Conservation (phyloP, 2,888 invertebrate genomes). For the Phyto melanocephala region DNA sequence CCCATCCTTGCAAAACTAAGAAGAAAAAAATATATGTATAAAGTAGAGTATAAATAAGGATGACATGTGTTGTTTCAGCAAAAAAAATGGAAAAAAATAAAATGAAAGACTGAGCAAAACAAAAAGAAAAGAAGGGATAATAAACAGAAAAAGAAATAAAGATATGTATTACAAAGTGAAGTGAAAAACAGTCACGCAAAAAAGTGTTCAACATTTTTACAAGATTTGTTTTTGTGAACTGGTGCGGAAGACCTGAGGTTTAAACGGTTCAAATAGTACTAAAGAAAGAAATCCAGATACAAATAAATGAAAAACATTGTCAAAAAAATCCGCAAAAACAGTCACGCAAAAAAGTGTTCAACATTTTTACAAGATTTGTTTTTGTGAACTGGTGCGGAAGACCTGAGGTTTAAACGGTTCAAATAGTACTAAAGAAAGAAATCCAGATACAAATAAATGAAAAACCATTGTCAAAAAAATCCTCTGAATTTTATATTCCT, state of each 20-base stretch:
- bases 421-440: too few relatives aligned
- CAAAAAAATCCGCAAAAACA: neutral
- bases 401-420: too few relatives aligned
- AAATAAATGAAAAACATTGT: neutral
- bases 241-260: too few relatives aligned
- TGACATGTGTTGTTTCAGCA: constrained; percentile 19
- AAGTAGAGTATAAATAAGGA: constrained; percentile 9
- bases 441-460: neutral
- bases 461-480: neutral
- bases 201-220: too few relatives aligned
- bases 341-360: neutral
- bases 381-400: too few relatives aligned
- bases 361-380: too few relatives aligned
- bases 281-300: too few relatives aligned
- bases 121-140: neutral
- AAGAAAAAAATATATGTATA: too few relatives aligned
- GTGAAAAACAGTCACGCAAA: neutral
- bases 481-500: too few relatives aligned
- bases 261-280: too few relatives aligned
- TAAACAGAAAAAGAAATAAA: neutral
- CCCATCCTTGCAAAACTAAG: too few relatives aligned
- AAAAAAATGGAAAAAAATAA: neutral
- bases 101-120: neutral
- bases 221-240: too few relatives aligned
- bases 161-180: neutral